These are phyloP conservation scores for Elgaria multicarinata DNA, from an alignment of 2,113 vertebrate genomes.

Conservation along the genomic window DNA sequence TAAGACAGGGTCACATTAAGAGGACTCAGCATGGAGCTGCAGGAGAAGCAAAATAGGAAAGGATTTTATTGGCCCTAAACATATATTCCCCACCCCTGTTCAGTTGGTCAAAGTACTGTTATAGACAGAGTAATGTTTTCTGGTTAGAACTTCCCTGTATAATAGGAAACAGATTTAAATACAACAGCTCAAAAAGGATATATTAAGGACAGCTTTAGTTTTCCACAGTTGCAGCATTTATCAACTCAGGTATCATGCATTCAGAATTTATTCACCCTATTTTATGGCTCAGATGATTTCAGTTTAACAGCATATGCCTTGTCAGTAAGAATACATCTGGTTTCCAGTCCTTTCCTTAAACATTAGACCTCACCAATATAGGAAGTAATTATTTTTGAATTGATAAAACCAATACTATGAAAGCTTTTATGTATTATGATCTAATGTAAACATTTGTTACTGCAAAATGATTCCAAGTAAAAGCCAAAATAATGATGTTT, in stretches of 20 bases:
- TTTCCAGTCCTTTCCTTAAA: not conserved
- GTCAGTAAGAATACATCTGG: not conserved
- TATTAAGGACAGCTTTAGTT: conserved; percentile 5
- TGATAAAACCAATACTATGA: not conserved
- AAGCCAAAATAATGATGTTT: not conserved
- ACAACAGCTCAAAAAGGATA: not conserved
- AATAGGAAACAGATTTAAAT: not conserved
- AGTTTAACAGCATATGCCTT: not conserved
- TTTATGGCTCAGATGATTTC: not conserved
- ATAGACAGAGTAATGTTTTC: too few relatives aligned
- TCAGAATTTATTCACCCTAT: not conserved
- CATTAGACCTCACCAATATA: not conserved
- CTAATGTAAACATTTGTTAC: not conserved
- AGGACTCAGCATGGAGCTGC: too few relatives aligned
- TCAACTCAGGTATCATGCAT: not conserved
- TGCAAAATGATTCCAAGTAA: not conserved
- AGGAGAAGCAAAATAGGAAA: not conserved
- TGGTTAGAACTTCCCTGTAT: not conserved
- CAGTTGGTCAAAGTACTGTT: not conserved
- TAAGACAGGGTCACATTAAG: too few relatives aligned
- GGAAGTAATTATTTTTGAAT: conserved; percentile 1
- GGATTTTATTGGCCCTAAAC: not conserved
- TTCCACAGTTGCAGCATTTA: not conserved
- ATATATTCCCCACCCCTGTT: not conserved
- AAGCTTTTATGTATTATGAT: not conserved